phyloP scores from a whole-genome alignment of 2,797 vertebrate species.

The Falco biarmicus region DNA sequence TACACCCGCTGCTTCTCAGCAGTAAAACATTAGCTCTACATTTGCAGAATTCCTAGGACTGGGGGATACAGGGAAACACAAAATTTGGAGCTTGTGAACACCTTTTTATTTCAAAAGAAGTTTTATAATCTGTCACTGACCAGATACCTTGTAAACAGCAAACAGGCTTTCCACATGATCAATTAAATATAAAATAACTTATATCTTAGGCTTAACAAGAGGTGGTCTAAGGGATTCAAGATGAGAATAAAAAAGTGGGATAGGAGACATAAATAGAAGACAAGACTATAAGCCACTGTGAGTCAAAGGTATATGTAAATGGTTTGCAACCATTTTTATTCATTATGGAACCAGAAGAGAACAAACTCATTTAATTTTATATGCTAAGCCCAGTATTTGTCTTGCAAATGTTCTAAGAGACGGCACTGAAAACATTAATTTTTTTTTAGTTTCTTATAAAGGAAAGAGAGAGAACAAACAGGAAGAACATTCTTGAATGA shows the following conservation, averaged over 20 bases:
- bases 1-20: background rate
- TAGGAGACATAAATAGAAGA: background rate
- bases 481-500: slow-evolving; percentile 1
- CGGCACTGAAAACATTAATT: background rate
- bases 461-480: slow-evolving; percentile 8
- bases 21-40: background rate
- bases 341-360: background rate
- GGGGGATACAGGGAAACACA: background rate
- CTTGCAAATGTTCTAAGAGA: background rate
- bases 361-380: slow-evolving; percentile 22
- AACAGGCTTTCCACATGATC: background rate
- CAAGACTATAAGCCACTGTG: background rate
- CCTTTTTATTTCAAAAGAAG: background rate
- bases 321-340: background rate
- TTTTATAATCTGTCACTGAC: background rate
- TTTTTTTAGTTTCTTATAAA: background rate
- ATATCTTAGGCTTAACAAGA: background rate
- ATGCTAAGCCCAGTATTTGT: background rate
- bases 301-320: background rate
- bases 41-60: background rate
- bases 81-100: background rate
- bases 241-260: background rate
- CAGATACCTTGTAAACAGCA: background rate
- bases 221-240: background rate
- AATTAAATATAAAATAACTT: background rate